These are phyloP conservation scores for Papilio aristodemus DNA, from an alignment of 1,140 invertebrate genomes.

Conservation along the genomic window DNA sequence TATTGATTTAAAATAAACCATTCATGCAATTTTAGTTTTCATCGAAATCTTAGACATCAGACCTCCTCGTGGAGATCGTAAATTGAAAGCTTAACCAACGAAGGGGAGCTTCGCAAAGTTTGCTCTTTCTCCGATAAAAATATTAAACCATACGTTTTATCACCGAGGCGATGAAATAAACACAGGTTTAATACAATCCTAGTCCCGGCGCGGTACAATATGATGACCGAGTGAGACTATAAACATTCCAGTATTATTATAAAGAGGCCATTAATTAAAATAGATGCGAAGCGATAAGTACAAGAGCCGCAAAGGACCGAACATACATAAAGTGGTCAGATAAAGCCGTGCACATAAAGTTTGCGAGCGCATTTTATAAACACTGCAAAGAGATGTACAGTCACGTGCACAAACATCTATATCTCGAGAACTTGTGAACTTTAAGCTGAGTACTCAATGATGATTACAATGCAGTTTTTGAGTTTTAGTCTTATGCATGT, in stretches of 20 bases:
- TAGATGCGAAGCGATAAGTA: slow-evolving; percentile 29
- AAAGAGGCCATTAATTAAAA: slow-evolving; percentile 34
- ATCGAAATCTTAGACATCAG: background rate
- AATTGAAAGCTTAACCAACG: background rate
- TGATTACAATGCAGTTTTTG: background rate
- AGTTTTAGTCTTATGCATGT: too few species aligned
- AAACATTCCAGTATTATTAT: slow-evolving; percentile 29
- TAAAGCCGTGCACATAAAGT: slow-evolving; percentile 33
- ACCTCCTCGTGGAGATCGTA: background rate
- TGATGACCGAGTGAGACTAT: slow-evolving; percentile 27
- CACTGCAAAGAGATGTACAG: slow-evolving; percentile 29
- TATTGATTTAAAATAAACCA: too few species aligned
- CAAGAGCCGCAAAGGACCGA: slow-evolving; percentile 21
- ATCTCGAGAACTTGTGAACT: slow-evolving; percentile 24
- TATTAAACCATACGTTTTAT: slow-evolving; percentile 5
- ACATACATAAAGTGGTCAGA: slow-evolving; percentile 34
- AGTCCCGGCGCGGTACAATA: slow-evolving; percentile 1
- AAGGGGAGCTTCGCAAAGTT: background rate
- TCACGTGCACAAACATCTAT: slow-evolving; percentile 24
- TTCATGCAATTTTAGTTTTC: too few species aligned
- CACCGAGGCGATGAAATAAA: background rate
- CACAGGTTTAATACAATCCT: slow-evolving; percentile 9
- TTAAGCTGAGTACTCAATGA: background rate
- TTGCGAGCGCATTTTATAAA: slow-evolving; percentile 27
- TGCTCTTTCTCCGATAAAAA: background rate